A percentile compares a stretch with the other conserved stretches of the same genome.
phyloP scores from a whole-genome alignment of 2,797 vertebrate genomes.

The Erethizon dorsatum region DNA sequence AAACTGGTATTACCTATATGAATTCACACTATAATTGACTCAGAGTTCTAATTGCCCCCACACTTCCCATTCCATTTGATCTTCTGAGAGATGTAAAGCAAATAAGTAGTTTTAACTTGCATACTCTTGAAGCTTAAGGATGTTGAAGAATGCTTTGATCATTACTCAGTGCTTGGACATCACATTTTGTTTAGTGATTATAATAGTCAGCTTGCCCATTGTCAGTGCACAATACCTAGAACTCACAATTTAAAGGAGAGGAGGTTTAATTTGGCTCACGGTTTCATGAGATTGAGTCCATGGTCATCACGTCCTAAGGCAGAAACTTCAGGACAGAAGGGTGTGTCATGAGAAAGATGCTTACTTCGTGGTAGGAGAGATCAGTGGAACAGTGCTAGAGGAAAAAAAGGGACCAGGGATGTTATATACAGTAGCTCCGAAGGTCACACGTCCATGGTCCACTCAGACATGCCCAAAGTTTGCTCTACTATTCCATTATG shows the following conservation, averaged over 20 bases:
- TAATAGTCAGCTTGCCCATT: neutral
- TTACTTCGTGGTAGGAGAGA: neutral
- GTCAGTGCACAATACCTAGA: neutral
- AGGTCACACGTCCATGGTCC: neutral
- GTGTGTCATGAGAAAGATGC: neutral
- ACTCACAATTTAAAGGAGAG: neutral
- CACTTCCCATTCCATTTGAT: neutral
- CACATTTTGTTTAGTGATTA: neutral
- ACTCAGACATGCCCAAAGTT: neutral
- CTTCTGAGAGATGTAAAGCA: neutral
- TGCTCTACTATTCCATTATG: neutral
- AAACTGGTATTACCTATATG: accelerated
- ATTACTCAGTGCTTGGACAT: neutral
- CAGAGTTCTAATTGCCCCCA: no score
- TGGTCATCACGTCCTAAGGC: neutral
- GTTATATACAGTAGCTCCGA: neutral
- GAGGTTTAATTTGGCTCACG: neutral
- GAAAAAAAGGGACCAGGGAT: neutral
- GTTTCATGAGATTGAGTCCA: neutral
- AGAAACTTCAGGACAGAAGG: no score
- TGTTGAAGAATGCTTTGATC: neutral
- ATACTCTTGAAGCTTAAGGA: neutral
- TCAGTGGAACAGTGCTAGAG: neutral
- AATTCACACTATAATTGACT: neutral
- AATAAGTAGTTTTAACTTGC: neutral